Base-by-base conservation (phyloP, 1,140 invertebrate genomes). In the Harpegnathos saltator region DNA sequence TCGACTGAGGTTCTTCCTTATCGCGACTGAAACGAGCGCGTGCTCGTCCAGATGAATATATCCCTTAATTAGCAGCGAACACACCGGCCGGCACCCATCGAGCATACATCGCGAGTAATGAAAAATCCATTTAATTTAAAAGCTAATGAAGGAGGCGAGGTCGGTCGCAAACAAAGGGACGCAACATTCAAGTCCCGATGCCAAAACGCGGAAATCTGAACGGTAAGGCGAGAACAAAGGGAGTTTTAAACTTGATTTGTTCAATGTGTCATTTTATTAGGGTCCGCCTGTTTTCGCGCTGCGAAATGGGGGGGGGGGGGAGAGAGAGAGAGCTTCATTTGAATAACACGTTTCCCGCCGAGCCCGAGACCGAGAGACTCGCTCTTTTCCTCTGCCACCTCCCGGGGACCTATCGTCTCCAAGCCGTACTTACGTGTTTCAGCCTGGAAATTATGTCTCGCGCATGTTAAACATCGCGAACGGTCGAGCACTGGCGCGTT, bases 181-280 rank as follows among this genome's bases (percentile, higher is more conserved):
- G 38, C 1, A 65, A 75, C 58, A 58, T 80, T 58, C 50, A 58
- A n/a, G 26, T 17, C 22, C n/a, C 26, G 52, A 58, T 69, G 75
- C 69, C 75, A 80, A 80, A 80, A 54, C 52, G 14, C 17, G 33
- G 24, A 69, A 80, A 80, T 80, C 69, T 78, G 69, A 71, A 24
- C 44, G 29, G 54, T 29, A 69, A 71, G 12, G 58, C 65, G 24
- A 80, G 52, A 33, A 44, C 38, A 33, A 59, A 71, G 56, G 61
- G 38, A 80, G 65, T 24, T 69, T 80, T 71, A 80, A 80, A 80
- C 65, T 69, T 52, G 52, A 52, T 80, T 80, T 80, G 71, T 80
- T 80, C 75, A 80, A 80, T 80, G 75, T 80, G 75, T 80, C 75
- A 80, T 80, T 80, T 80, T 65, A 80, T 80, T 80, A 80, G 33